Evolutionary conservation across 2,888 invertebrate genomes (phyloP).

Genomic region (Chrysomela aeneicollis): DNA sequence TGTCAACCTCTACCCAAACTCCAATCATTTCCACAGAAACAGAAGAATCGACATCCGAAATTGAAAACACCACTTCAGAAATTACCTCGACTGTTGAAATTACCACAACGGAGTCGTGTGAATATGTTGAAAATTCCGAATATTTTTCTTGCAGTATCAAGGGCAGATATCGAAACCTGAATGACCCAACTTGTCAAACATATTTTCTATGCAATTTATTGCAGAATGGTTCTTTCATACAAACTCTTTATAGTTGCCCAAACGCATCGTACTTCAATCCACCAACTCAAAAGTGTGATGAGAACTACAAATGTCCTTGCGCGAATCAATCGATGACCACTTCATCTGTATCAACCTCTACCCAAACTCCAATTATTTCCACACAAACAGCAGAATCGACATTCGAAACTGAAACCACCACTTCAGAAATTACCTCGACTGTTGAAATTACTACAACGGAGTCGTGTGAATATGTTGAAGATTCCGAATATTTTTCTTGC

Average conservation of each 20-base stretch:
- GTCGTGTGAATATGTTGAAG: background rate
- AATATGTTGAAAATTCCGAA: constrained; percentile 19
- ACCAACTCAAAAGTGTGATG: too few species aligned
- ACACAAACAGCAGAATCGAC: background rate
- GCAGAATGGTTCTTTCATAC: constrained; percentile 52
- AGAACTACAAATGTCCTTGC: constrained; percentile 57
- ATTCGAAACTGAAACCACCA: background rate
- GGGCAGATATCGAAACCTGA: constrained; percentile 33
- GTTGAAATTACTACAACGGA: background rate
- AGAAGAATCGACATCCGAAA: background rate
- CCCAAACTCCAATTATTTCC: too few species aligned
- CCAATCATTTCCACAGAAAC: background rate
- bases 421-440: background rate
- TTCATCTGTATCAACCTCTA: too few species aligned
- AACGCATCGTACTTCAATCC: too few species aligned
- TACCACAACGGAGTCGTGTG: constrained; percentile 1
- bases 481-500: constrained; percentile 36
- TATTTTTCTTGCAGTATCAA: constrained; percentile 30
- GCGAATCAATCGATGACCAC: background rate
- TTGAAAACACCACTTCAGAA: background rate
- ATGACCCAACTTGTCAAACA: constrained; percentile 58
- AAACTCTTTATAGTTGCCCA: constrained; percentile 45
- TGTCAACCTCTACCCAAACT: background rate
- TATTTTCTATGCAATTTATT: constrained; percentile 61
- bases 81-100: background rate